Conservation (phyloP, 2,888 invertebrate species). For the Embidobia sp. region DNA sequence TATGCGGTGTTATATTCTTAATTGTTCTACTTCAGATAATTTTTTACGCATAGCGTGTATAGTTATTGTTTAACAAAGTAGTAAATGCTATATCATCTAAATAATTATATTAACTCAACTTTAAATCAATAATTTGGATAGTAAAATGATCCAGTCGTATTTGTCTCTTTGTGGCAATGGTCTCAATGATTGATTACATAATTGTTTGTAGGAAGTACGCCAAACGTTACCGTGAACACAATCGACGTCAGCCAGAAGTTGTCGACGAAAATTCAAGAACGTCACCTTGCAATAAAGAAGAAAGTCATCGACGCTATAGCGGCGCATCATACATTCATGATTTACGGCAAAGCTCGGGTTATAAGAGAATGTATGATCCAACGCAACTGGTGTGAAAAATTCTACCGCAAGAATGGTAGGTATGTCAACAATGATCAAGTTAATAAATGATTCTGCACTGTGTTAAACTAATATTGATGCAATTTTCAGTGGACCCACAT, state of each 20-base stretch:
- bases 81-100: too few relatives aligned
- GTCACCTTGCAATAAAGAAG: constrained; percentile 74
- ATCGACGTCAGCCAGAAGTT: constrained; percentile 28
- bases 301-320: constrained; percentile 76
- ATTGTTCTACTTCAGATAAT: too few relatives aligned
- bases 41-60: too few relatives aligned
- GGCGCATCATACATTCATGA: constrained; percentile 77
- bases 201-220: neutral
- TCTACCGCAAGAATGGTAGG: constrained; percentile 70
- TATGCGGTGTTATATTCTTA: too few relatives aligned
- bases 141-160: too few relatives aligned
- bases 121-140: too few relatives aligned
- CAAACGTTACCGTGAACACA: neutral
- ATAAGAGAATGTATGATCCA: constrained; percentile 77
- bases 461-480: too few relatives aligned
- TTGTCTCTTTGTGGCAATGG: too few relatives aligned
- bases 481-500: constrained; percentile 70
- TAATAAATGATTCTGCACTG: too few relatives aligned
- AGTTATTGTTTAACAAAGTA: too few relatives aligned
- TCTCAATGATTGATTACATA: too few relatives aligned
- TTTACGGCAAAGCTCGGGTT: constrained; percentile 77
- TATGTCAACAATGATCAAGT: neutral
- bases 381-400: constrained; percentile 79
- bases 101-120: too few relatives aligned
- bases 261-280: constrained; percentile 73